Percentiles rank a stretch among this genome's conserved stretches.
Evolutionary conservation across 1,140 invertebrate genomes (phyloP).

Genomic region (Caenorhabditis latens): DNA sequence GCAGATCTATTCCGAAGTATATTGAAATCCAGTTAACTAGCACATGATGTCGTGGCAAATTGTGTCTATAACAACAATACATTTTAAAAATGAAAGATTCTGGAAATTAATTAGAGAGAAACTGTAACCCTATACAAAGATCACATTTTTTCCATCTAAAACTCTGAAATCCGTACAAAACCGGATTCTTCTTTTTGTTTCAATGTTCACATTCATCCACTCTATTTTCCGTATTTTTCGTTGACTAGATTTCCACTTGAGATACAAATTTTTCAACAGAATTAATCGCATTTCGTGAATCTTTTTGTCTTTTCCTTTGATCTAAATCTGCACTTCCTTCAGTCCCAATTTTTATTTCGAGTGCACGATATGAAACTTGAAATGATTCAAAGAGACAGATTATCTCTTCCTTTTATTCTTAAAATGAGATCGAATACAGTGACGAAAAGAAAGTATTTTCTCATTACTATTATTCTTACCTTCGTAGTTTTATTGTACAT

Average conservation of each 20-base stretch:
- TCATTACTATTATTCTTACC: background rate
- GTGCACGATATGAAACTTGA: background rate
- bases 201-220: background rate
- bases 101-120: too few species aligned
- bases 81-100: too few species aligned
- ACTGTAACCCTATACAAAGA: too few species aligned
- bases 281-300: background rate
- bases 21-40: too few species aligned
- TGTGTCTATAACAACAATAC: too few species aligned
- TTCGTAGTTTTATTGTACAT: background rate
- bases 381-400: background rate
- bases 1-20: too few species aligned
- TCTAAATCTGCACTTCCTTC: background rate
- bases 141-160: too few species aligned
- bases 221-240: background rate
- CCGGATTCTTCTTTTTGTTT: background rate
- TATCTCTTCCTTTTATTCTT: background rate
- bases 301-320: background rate
- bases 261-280: conserved; percentile 24
- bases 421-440: background rate
- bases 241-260: background rate
- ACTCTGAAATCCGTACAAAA: too few species aligned
- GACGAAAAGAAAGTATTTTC: background rate
- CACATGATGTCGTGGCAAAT: too few species aligned
- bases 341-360: background rate